Conservation (phyloP, 2,797 vertebrate genomes). For the Enteromius afrohamiltoni region DNA sequence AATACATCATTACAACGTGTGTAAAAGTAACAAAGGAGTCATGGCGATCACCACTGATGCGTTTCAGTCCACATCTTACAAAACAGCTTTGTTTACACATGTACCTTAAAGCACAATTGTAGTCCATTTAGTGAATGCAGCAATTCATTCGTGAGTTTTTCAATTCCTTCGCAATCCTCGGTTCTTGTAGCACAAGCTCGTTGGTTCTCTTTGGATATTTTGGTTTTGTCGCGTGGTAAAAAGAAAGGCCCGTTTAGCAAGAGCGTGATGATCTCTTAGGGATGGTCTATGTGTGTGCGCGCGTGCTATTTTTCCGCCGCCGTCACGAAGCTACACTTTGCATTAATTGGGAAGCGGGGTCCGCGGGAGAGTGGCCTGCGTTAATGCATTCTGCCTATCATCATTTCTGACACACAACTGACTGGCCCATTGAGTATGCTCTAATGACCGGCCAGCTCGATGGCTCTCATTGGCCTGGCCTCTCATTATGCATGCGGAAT, state of each 20-base stretch:
- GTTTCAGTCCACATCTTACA: constrained; percentile 78
- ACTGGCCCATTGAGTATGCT: constrained; percentile 64
- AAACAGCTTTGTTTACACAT: constrained; percentile 82
- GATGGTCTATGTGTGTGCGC: constrained; percentile 18
- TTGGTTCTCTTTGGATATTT: constrained; percentile 70
- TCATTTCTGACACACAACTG: constrained; percentile 68
- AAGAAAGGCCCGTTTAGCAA: constrained; percentile 20
- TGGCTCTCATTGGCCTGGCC: constrained; percentile 65
- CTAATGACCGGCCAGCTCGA: constrained; percentile 63
- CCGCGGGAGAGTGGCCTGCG: constrained; percentile 48
- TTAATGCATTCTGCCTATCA: constrained; percentile 69
- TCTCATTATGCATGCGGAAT: constrained; percentile 69
- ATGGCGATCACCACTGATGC: constrained; percentile 70
- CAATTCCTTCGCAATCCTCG: constrained; percentile 58
- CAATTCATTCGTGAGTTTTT: constrained; percentile 71
- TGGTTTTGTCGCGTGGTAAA: constrained; percentile 51
- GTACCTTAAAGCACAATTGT: constrained; percentile 82
- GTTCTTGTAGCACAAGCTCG: constrained; percentile 50
- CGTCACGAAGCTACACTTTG: constrained; percentile 58
- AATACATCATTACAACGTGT: constrained; percentile 80
- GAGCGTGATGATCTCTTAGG: constrained; percentile 39
- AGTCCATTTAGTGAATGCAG: constrained; percentile 77
- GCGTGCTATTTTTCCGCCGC: constrained; percentile 22
- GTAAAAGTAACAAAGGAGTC: constrained; percentile 76
- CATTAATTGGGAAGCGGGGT: constrained; percentile 62